Conservation (phyloP, 2,797 vertebrate species). For the Silurus aristotelis region DNA sequence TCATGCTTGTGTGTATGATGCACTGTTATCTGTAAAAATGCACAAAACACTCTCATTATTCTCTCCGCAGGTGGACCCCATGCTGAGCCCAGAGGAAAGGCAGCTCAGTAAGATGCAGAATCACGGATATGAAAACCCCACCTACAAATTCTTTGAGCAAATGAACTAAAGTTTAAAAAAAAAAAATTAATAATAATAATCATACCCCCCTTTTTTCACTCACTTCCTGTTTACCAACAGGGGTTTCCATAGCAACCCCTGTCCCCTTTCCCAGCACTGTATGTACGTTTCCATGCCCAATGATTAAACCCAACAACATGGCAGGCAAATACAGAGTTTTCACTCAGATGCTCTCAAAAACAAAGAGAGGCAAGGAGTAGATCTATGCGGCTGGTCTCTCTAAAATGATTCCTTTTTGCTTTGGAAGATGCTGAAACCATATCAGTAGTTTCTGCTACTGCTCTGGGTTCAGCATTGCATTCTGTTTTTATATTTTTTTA, state of each 20-base stretch:
- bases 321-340: slow-evolving; percentile 58
- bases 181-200: not conserved
- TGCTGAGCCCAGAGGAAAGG: slow-evolving; percentile 79
- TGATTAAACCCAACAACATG: slow-evolving; percentile 53
- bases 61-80: slow-evolving; percentile 77
- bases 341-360: slow-evolving; percentile 55
- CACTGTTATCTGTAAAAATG: not conserved
- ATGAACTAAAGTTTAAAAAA: slow-evolving; percentile 75
- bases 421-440: slow-evolving; percentile 19
- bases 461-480: not conserved
- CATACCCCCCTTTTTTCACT: slow-evolving; percentile 61
- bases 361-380: slow-evolving; percentile 51
- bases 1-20: not conserved
- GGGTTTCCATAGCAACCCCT: slow-evolving; percentile 47
- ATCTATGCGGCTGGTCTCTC: slow-evolving; percentile 13
- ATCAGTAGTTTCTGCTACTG: slow-evolving; percentile 1
- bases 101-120: slow-evolving; percentile 92
- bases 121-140: slow-evolving; percentile 83
- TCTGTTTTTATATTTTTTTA: not conserved
- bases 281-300: slow-evolving; percentile 53
- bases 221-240: slow-evolving; percentile 59
- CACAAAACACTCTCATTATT: not conserved
- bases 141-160: slow-evolving; percentile 84
- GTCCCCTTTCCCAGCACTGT: slow-evolving; percentile 38
- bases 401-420: slow-evolving; percentile 15